phyloP scores from a whole-genome alignment of 1,140 invertebrate species.

The Pseudomyrmex sp. region DNA sequence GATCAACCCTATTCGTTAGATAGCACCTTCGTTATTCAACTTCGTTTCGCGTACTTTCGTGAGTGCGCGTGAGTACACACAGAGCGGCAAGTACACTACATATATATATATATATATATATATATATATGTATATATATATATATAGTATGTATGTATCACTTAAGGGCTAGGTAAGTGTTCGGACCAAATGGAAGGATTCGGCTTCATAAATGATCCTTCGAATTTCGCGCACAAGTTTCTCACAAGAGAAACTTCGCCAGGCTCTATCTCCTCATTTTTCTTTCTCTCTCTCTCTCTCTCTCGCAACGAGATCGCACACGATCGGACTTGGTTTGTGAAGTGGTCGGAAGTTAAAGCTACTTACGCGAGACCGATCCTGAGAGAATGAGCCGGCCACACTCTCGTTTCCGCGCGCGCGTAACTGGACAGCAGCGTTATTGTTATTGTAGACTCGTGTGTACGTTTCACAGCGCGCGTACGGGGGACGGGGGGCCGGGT shows the following conservation, averaged over 20 bases:
- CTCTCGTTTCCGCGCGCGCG: slow-evolving; percentile 65
- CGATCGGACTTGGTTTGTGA: slow-evolving; percentile 32
- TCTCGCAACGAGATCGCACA: slow-evolving; percentile 14
- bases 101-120: not conserved
- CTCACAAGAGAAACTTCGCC: not conserved
- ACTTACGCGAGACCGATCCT: slow-evolving; percentile 66
- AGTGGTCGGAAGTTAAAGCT: slow-evolving; percentile 39
- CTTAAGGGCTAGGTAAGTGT: slow-evolving; percentile 65
- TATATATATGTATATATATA: no score
- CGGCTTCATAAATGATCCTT: slow-evolving; percentile 56
- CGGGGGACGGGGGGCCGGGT: no score
- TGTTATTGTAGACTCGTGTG: slow-evolving; percentile 9
- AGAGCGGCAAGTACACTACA: slow-evolving; percentile 69
- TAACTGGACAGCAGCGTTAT: slow-evolving; percentile 56
- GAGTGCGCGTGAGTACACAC: slow-evolving; percentile 61
- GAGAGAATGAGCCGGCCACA: slow-evolving; percentile 73
- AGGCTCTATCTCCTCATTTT: no score
- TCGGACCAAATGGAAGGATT: slow-evolving; percentile 51
- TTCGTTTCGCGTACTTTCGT: slow-evolving; percentile 67
- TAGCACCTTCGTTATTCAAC: slow-evolving; percentile 82
- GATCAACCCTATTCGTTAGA: slow-evolving; percentile 75
- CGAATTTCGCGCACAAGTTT: not conserved
- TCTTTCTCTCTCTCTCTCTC: not conserved
- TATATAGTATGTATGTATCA: slow-evolving; percentile 34
- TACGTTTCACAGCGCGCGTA: slow-evolving; percentile 16